Evolutionary conservation across 2,888 invertebrate species (phyloP).

Genomic region (Odontocolon sp.): DNA sequence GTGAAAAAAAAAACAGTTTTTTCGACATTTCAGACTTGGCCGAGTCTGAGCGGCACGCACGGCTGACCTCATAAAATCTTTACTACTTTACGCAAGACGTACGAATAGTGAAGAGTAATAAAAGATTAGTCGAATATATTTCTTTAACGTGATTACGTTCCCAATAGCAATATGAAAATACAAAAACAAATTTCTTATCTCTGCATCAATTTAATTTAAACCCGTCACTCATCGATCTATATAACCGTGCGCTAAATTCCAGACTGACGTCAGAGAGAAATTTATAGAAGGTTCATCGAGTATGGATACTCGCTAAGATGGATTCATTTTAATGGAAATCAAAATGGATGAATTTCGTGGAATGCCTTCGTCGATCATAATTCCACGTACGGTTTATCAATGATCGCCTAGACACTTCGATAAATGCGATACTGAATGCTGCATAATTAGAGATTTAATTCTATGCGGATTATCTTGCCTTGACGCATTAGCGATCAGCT

Average conservation of each 20-base stretch:
- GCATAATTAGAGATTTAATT: too few species aligned
- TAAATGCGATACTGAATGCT: too few species aligned
- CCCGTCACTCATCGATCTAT: constrained; percentile 19
- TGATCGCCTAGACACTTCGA: background rate
- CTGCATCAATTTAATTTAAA: background rate
- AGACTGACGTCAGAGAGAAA: background rate
- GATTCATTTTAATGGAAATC: too few species aligned
- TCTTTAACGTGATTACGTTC: background rate
- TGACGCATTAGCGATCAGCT: background rate
- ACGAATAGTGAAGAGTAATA: too few species aligned
- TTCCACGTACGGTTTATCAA: too few species aligned
- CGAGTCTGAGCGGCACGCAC: background rate
- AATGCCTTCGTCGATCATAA: too few species aligned
- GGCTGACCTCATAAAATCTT: background rate
- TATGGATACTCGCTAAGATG: too few species aligned
- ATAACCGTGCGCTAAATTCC: background rate
- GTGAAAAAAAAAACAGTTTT: too few species aligned
- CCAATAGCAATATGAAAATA: background rate
- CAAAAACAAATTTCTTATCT: constrained; percentile 4
- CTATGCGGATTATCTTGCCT: background rate
- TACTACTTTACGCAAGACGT: constrained; percentile 24
- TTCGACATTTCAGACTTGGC: background rate
- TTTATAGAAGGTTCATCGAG: constrained; percentile 17
- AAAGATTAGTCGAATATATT: too few species aligned
- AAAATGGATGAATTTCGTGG: too few species aligned